phyloP scores from a whole-genome alignment of 2,113 vertebrate genomes.

The Phylloscopus trochiloides region DNA sequence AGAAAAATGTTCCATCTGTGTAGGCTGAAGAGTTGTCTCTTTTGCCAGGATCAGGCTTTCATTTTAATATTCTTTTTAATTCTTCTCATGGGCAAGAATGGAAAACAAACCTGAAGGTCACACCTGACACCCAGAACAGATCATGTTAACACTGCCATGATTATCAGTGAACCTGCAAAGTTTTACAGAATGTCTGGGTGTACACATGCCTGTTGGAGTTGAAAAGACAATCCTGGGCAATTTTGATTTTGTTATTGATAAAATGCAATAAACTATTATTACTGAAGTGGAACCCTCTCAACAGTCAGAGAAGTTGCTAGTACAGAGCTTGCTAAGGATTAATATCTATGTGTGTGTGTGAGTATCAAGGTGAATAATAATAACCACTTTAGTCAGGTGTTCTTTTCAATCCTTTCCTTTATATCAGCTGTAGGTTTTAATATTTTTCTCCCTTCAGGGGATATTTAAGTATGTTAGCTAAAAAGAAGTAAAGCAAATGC shows the following conservation, averaged over 20 bases:
- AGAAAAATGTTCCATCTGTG: not conserved
- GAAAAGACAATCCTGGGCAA: not conserved
- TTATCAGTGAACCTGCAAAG: not conserved
- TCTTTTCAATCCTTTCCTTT: constrained; percentile 38
- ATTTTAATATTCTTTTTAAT: not conserved
- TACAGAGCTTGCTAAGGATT: not conserved
- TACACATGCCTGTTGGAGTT: not conserved
- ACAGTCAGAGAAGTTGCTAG: not conserved
- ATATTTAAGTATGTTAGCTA: constrained; percentile 42
- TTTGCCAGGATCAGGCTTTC: not conserved
- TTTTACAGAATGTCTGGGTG: not conserved
- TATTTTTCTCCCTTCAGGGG: constrained; percentile 28
- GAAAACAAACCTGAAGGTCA: not conserved
- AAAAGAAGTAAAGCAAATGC: constrained; percentile 39
- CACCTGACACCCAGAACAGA: not conserved
- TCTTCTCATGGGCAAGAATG: not conserved
- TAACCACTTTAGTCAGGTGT: constrained; percentile 18
- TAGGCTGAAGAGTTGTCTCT: not conserved
- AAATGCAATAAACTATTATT: not conserved
- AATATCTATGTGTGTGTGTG: not conserved
- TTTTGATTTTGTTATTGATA: constrained; percentile 27
- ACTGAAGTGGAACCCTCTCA: not conserved
- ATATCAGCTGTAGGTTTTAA: constrained; percentile 34
- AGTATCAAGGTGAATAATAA: constrained; percentile 21
- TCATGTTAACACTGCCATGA: not conserved